These are phyloP conservation scores for Ceyx melanurus DNA, from an alignment of 2,113 vertebrate genomes.

Conservation along the genomic window DNA sequence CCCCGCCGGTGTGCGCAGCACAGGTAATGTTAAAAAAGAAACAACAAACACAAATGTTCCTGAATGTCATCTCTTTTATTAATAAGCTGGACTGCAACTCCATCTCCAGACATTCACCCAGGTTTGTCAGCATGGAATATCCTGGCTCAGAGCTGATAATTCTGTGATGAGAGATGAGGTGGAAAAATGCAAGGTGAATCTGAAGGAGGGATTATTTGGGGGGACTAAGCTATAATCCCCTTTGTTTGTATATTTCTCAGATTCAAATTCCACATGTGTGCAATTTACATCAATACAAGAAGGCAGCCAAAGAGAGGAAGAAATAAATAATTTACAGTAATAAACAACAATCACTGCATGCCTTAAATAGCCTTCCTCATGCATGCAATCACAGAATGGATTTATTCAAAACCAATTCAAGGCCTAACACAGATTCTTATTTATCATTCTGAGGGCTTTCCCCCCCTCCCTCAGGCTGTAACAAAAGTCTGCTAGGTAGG, in stretches of 20 bases:
- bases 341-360: neutral
- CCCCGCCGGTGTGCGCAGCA: too few relatives aligned
- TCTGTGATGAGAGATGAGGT: neutral
- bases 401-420: neutral
- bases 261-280: slow-evolving; percentile 35
- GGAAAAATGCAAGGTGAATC: neutral
- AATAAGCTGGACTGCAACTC: neutral
- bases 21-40: neutral
- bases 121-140: neutral
- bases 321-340: slow-evolving; percentile 50
- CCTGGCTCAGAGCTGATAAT: neutral
- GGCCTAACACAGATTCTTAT: neutral
- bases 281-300: slow-evolving; percentile 31
- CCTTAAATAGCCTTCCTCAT: slow-evolving; percentile 9
- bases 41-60: neutral
- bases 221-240: slow-evolving; percentile 14
- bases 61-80: neutral
- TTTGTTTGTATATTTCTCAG: slow-evolving; percentile 42
- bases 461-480: neutral
- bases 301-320: neutral
- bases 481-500: neutral
- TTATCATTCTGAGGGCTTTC: neutral
- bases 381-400: neutral
- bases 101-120: neutral
- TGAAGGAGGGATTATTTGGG: neutral